phyloP scores from a whole-genome alignment of 53 echinoderm and acorn worm genomes.

The Astropecten irregularis region DNA sequence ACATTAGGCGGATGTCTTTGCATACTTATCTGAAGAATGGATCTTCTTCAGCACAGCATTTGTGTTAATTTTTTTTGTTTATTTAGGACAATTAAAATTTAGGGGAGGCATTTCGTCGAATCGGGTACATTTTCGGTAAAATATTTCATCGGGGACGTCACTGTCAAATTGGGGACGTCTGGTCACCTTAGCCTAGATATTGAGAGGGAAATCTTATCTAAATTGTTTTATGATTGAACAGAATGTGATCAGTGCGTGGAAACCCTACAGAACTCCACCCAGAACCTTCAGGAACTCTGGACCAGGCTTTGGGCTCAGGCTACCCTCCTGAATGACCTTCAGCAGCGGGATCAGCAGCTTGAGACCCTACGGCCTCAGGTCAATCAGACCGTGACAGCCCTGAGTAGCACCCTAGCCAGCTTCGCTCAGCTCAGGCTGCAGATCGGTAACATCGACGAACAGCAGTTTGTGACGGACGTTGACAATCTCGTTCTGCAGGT shows the following conservation, averaged over 20 bases:
- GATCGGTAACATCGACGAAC: constrained; percentile 62
- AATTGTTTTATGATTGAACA: too few species aligned
- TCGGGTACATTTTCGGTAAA: too few species aligned
- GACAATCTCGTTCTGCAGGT: constrained; percentile 52
- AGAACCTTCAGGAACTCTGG: constrained; percentile 58
- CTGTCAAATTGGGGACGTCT: too few species aligned
- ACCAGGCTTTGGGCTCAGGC: constrained; percentile 50
- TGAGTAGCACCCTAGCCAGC: constrained; percentile 52
- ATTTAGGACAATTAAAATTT: too few species aligned
- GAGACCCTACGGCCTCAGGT: constrained; percentile 68
- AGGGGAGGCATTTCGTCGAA: too few species aligned
- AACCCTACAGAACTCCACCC: constrained; percentile 77
- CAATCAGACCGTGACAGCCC: constrained; percentile 36
- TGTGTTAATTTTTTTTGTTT: too few species aligned
- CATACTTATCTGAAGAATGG: too few species aligned
- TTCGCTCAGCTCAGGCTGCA: constrained; percentile 51
- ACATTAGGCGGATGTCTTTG: too few species aligned
- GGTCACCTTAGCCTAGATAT: too few species aligned
- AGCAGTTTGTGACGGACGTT: constrained; percentile 44
- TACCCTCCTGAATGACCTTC: constrained; percentile 55
- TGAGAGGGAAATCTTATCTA: too few species aligned
- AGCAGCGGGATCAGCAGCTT: constrained; percentile 69
- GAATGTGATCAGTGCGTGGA: constrained; percentile 97
- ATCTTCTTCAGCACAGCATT: too few species aligned
- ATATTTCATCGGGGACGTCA: too few species aligned